Percentiles rank a stretch among this genome's conserved stretches.
These are phyloP conservation scores for Ditylenchus dipsaci DNA, from an alignment of 1,140 invertebrate species.

Conservation along the genomic window DNA sequence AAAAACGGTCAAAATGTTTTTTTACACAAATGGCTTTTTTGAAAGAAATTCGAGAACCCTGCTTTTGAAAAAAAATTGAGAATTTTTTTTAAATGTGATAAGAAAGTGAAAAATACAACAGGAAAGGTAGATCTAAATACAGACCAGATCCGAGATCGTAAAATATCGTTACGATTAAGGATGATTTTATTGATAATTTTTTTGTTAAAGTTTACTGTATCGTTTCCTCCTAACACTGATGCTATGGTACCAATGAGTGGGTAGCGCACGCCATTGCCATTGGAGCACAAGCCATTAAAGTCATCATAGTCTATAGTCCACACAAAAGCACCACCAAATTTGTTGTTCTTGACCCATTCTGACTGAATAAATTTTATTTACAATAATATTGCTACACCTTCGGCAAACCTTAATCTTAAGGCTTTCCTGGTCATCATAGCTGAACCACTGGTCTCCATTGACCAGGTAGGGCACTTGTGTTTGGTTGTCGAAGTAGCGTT, in stretches of 20 bases:
- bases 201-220: background rate
- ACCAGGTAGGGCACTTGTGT: constrained; percentile 83
- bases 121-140: too few relatives aligned
- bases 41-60: too few relatives aligned
- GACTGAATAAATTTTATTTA: constrained; percentile 68
- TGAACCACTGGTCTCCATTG: constrained; percentile 76
- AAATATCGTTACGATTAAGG: too few relatives aligned
- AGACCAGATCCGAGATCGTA: too few relatives aligned
- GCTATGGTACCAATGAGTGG: constrained; percentile 82
- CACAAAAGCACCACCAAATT: constrained; percentile 87
- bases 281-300: constrained; percentile 70
- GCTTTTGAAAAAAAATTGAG: too few relatives aligned
- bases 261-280: constrained; percentile 70
- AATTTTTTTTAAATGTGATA: too few relatives aligned
- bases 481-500: constrained; percentile 73
- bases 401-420: constrained; percentile 25
- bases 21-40: too few relatives aligned
- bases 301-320: constrained; percentile 96
- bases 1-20: too few relatives aligned
- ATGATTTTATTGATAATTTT: too few relatives aligned
- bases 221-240: constrained; percentile 29
- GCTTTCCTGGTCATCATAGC: constrained; percentile 77
- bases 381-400: too few relatives aligned
- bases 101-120: too few relatives aligned
- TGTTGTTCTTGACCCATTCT: constrained; percentile 81